Evolutionary conservation across 2,113 vertebrate genomes (phyloP), one percentile per base, ranked within the genome.

Genomic region (Nyctereutes procyonoides): DNA sequence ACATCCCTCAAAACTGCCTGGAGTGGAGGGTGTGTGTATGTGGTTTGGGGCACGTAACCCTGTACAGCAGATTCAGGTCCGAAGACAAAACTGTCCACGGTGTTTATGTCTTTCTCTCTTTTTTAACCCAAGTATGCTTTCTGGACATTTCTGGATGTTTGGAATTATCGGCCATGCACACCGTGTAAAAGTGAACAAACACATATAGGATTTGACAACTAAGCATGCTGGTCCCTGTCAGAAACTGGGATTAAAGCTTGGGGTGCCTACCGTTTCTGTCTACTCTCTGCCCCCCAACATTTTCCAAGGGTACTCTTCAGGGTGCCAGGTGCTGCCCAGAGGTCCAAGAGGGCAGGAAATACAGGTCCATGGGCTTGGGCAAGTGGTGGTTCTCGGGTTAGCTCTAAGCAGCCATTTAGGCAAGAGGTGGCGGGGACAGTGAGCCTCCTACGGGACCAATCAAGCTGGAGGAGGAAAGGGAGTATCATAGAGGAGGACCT

Each of bases 221-320:
- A 22, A 38, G 10, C 69, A 60, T 3, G 4, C 5, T 0, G 20
- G 84, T 28, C 48, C 35, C 76, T 67, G 43, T 7, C 35, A 22
- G 30, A 69, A 67, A 30, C n/a, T 16, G 14, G 30, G 38, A 74
- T 10, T 85, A 69, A 32, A 87, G 30, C 35, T 30, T 3, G 0
- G 38, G 26, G 15, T 20, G 24, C 5, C 43, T 4, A 26, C 19
- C 10, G 0, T 13, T 30, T 22, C n/a, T 2, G 1, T 26, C 62
- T 73, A 2, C 73, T 32, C 32, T 60, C 73, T 76, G 60, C 1
- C 80, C 35, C 15, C 17, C 26, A 26, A 55, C 20, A 32, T 0
- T 26, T 28, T 35, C 9, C 0, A 58, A 13, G 16, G 28, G 5
- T 69, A 24, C 71, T 82, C 79, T 38, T 30, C 60, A 38, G 51